Evolutionary conservation across 2,113 vertebrate genomes (phyloP).

Genomic region (Pelusios castaneus): DNA sequence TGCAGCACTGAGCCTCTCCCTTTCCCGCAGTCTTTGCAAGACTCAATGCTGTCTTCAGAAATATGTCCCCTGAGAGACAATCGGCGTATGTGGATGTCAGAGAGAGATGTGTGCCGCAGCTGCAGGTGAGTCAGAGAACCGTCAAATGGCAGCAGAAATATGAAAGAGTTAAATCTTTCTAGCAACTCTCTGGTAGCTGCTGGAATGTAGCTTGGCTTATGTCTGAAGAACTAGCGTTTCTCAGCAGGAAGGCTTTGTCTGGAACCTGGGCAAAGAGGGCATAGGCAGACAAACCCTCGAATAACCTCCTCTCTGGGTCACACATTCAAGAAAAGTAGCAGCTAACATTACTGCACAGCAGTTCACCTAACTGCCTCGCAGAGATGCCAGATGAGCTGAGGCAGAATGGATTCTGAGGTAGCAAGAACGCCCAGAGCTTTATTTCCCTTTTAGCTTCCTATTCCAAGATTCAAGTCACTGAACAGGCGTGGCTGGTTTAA

Average conservation of each 20-base stretch:
- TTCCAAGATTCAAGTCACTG: slow-evolving; percentile 60
- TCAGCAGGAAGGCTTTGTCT: slow-evolving; percentile 65
- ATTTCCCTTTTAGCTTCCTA: slow-evolving; percentile 17
- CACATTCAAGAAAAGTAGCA: background rate
- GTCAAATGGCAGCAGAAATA: slow-evolving; percentile 7
- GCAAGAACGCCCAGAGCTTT: slow-evolving; percentile 20
- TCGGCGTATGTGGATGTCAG: background rate
- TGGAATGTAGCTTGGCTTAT: slow-evolving; percentile 70
- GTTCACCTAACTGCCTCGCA: slow-evolving; percentile 42
- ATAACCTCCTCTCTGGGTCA: slow-evolving; percentile 60
- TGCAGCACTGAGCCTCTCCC: background rate
- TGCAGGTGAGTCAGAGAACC: slow-evolving; percentile 5
- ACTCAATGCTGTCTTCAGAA: background rate
- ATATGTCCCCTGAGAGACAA: background rate
- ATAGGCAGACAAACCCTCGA: slow-evolving; percentile 71
- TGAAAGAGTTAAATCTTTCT: slow-evolving; percentile 38
- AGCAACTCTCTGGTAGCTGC: slow-evolving; percentile 25
- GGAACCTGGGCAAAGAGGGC: slow-evolving; percentile 48
- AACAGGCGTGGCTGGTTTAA: slow-evolving; percentile 50
- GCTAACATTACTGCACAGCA: slow-evolving; percentile 13
- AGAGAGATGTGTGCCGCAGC: background rate
- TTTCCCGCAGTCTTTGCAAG: background rate
- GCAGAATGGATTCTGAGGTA: slow-evolving; percentile 37
- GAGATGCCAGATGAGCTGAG: background rate
- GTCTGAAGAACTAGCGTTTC: slow-evolving; percentile 69